These are phyloP conservation scores for Nemurella pictetii DNA, from an alignment of 2,888 invertebrate species.

Conservation along the genomic window DNA sequence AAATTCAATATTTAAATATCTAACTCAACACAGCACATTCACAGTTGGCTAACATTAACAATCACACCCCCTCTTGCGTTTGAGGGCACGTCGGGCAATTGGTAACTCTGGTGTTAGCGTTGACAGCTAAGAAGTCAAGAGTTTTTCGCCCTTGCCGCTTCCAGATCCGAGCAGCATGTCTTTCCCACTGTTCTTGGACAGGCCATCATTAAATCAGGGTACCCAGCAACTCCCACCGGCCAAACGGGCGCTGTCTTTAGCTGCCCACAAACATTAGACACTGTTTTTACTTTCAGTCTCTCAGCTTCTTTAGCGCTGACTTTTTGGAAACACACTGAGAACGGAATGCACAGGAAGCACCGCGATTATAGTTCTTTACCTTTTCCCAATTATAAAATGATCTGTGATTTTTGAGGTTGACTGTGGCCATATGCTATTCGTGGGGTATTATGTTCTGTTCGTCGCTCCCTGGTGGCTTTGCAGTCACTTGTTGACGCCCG, in stretches of 20 bases:
- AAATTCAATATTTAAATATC: neutral
- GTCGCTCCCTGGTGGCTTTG: neutral
- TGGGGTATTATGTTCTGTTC: neutral
- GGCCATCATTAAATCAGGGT: conserved; percentile 8
- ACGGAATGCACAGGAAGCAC: neutral
- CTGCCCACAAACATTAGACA: neutral
- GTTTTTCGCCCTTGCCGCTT: neutral
- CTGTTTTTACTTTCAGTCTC: neutral
- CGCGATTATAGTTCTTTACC: neutral
- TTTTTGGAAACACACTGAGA: neutral
- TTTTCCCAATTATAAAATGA: neutral
- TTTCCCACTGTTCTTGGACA: neutral
- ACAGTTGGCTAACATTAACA: neutral
- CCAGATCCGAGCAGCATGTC: neutral
- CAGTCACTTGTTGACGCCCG: conserved; percentile 14
- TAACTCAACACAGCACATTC: neutral
- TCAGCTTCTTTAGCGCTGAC: neutral
- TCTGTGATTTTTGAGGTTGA: neutral
- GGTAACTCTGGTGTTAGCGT: neutral
- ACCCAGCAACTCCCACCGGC: neutral
- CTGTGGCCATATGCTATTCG: neutral
- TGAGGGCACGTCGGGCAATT: neutral
- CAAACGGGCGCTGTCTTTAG: neutral
- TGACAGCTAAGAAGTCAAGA: neutral
- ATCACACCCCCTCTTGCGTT: neutral